Evolutionary conservation across 2,888 invertebrate genomes (phyloP).

Genomic region (Mayetiola destructor): DNA sequence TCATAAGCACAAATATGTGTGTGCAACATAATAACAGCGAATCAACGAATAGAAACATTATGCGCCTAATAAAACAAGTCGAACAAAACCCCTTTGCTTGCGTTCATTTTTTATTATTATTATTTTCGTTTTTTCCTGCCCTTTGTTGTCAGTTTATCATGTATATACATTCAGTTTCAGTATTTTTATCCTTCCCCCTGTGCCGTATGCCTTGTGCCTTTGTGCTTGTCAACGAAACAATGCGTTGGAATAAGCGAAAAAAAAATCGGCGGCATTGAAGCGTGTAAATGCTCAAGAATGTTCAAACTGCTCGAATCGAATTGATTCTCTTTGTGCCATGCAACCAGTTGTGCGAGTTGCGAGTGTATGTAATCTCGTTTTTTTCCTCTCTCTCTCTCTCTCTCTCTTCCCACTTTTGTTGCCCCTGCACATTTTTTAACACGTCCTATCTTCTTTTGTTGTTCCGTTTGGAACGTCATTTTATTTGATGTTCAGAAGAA

Average conservation of each 20-base stretch:
- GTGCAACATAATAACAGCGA: slow-evolving; percentile 10
- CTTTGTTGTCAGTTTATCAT: neutral
- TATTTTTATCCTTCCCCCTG: neutral
- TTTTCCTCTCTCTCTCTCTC: no score
- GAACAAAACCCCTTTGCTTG: slow-evolving; percentile 4
- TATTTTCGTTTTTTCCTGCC: neutral
- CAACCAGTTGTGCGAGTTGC: no score
- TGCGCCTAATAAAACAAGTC: neutral
- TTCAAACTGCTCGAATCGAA: neutral
- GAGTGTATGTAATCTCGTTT: no score
- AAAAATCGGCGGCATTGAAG: neutral
- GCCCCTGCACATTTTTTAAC: slow-evolving; percentile 10
- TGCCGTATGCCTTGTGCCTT: no score
- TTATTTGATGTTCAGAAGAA: no score
- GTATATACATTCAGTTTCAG: neutral
- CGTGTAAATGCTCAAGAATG: slow-evolving; percentile 5
- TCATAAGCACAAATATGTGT: slow-evolving; percentile 10
- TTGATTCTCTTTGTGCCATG: neutral
- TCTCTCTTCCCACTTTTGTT: neutral
- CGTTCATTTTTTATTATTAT: no score
- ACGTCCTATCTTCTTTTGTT: slow-evolving; percentile 1
- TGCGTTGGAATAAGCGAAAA: neutral
- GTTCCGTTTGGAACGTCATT: neutral
- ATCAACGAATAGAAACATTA: slow-evolving; percentile 9
- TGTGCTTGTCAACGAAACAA: no score